Base-by-base conservation (phyloP, 37 sponge, comb jelly and placozoan species). In the Hexactinellida sp. region DNA sequence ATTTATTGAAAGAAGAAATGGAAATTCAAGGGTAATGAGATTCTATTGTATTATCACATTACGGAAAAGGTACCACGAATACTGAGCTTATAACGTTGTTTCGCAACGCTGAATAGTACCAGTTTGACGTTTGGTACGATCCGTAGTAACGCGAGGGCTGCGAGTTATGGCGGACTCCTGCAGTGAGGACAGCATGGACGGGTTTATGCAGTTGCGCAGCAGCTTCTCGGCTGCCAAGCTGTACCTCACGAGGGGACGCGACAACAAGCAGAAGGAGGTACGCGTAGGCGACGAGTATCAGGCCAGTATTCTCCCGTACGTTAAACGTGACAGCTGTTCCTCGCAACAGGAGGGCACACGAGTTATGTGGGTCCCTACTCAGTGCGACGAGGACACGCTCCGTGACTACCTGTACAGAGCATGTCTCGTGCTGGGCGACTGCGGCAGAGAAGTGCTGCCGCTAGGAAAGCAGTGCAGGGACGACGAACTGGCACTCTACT, bases 171-270 rank as follows among this genome's bases (percentile, higher is more conserved):
- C 13, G 76, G 76, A 63, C 76, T 63, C 76, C 3, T 63, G 76
- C 34, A 63, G 30, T n/a, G 76, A 63, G 76, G 76, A 63, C 13
- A 63, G 76, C 76, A 63, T 63, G 76, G 76, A 63, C 34, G 76
- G 76, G 34, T 63, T 63, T 23, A 63, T 63, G 76, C 76, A 63
- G 76, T 28, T 63, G 76, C 3, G 76, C 3, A 63, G 76, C 76
- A 63, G 76, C 30, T 21, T 63, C 25, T 21, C 3, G 76, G 76
- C 76, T 63, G 76, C 76, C 34, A 63, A 63, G 76, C 30, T 63
- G 5, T 63, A 63, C 76, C 76, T 63, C 32, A 63, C 76, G 5
- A 10, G 76, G 13, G 76, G 76, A 3, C 3, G 13, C 19, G 76
- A 63, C 76, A 63, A n/a, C 34, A 10, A 63, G 34, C 76, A 63